phyloP scores from a whole-genome alignment of 2,888 invertebrate genomes.

The Ophion slaviceki region DNA sequence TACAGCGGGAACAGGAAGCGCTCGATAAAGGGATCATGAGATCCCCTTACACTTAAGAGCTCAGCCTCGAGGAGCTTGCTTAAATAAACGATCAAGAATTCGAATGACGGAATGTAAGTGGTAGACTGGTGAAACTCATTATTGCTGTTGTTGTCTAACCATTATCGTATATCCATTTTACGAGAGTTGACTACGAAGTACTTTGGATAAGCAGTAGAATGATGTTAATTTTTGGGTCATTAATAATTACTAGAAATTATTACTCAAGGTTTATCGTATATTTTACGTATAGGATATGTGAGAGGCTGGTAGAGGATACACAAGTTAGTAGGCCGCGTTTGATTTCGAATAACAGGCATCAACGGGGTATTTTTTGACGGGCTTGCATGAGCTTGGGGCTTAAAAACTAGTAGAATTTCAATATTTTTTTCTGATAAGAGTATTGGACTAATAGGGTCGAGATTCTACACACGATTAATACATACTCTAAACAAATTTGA shows the following conservation, averaged over 20 bases:
- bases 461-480: too few relatives aligned
- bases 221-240: background rate
- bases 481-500: too few relatives aligned
- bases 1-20: constrained; percentile 69
- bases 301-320: background rate
- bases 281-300: background rate
- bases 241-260: background rate
- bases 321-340: background rate
- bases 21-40: constrained; percentile 75
- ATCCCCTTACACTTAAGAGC: constrained; percentile 70
- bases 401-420: too few relatives aligned
- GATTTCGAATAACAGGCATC: too few relatives aligned
- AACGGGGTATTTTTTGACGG: too few relatives aligned
- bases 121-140: constrained; percentile 29
- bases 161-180: background rate
- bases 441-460: too few relatives aligned
- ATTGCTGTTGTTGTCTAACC: constrained; percentile 1
- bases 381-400: too few relatives aligned
- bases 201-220: background rate
- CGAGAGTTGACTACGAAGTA: background rate
- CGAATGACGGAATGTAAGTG: constrained; percentile 54
- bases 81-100: constrained; percentile 34
- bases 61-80: constrained; percentile 32
- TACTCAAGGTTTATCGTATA: constrained; percentile 54
- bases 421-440: too few relatives aligned